These are phyloP conservation scores for Pseudonaja textilis DNA, from an alignment of 2,113 vertebrate genomes.

Conservation along the genomic window DNA sequence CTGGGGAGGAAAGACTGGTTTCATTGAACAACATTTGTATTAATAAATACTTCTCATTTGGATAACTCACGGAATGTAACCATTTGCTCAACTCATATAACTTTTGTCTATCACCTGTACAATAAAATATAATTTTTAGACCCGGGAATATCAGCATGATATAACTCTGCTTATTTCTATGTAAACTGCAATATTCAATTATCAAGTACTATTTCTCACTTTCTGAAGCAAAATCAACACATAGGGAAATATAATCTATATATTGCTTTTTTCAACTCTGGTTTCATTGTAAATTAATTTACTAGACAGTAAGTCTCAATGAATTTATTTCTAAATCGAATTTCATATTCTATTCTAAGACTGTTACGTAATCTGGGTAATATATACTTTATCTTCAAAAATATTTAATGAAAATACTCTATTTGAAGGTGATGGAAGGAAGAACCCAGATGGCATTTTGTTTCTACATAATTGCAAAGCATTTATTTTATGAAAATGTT, in stretches of 20 bases:
- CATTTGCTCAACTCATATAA: background rate
- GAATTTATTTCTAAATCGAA: background rate
- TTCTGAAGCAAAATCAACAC: background rate
- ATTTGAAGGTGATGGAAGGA: constrained; percentile 34
- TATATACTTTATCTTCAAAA: background rate
- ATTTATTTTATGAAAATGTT: constrained; percentile 44
- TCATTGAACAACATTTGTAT: background rate
- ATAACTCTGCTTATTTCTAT: constrained; percentile 13
- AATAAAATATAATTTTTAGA: background rate
- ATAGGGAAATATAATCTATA: background rate
- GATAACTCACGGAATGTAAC: background rate
- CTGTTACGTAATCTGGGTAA: background rate
- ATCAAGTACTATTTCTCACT: background rate
- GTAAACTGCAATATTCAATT: background rate
- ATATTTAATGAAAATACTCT: background rate
- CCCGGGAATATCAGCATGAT: background rate
- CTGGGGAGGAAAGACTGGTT: background rate
- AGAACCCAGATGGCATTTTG: constrained; percentile 37
- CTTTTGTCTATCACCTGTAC: background rate
- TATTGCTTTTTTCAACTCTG: background rate
- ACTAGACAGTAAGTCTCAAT: background rate
- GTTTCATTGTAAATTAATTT: background rate
- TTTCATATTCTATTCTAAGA: background rate
- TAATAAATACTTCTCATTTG: background rate
- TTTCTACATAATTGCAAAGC: constrained; percentile 34